These are phyloP conservation scores for Chloromyia formosa DNA, from an alignment of 2,888 invertebrate species.

Conservation along the genomic window DNA sequence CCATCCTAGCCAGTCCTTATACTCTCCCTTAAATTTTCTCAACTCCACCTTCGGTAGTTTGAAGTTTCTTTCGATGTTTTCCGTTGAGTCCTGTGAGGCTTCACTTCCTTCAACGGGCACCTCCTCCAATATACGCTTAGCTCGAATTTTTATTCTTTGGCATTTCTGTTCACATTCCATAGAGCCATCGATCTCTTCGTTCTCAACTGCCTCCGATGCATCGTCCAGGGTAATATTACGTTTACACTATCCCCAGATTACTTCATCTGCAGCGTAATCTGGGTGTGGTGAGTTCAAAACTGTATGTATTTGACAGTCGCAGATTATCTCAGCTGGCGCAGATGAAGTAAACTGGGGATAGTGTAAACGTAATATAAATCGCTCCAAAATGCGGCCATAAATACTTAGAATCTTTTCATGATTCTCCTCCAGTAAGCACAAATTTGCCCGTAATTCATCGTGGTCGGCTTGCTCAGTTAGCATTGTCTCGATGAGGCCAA, in stretches of 20 bases:
- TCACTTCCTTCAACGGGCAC: neutral
- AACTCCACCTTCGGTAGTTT: neutral
- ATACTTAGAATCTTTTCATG: neutral
- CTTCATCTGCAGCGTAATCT: no score
- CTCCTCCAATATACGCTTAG: neutral
- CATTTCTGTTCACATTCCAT: no score
- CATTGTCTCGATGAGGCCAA: neutral
- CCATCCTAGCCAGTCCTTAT: neutral
- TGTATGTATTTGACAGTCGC: no score
- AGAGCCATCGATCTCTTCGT: neutral
- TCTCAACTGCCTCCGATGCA: neutral
- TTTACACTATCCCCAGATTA: no score
- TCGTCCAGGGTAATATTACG: neutral
- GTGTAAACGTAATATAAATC: no score
- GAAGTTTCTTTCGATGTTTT: neutral
- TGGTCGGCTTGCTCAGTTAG: neutral
- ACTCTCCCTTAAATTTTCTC: neutral
- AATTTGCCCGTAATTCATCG: conserved; percentile 1
- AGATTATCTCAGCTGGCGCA: no score
- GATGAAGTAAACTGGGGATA: no score
- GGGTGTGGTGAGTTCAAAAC: no score
- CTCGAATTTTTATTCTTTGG: conserved; percentile 4
- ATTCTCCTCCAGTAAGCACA: neutral
- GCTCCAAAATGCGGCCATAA: neutral
- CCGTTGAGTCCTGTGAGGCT: neutral